Evolutionary conservation across 2,797 vertebrate genomes (phyloP), one percentile per base, ranked within the genome.

Genomic region (Fringilla coelebs): DNA sequence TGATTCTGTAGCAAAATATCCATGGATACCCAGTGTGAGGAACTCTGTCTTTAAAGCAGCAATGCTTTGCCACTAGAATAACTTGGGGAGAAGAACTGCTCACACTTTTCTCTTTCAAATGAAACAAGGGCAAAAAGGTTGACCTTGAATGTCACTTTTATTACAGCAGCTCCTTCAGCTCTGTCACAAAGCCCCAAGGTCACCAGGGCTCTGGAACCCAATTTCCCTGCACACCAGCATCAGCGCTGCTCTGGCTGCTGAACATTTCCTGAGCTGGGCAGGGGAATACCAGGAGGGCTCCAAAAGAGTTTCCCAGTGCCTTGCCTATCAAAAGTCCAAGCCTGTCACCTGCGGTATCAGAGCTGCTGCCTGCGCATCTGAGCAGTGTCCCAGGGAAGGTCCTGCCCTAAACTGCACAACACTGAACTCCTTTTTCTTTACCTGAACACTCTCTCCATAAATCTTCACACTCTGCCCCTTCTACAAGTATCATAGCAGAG

Each of bases 1-100:
- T n/a, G 13, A 89, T 85, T 85, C 78, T 60, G 34, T 72, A 74
- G 63, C 48, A 90, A 91, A 93, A 93, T 51, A 91, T 61, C 40
- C 38, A 28, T 41, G 19, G 48, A 85, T 58, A 49, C 7, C 46
- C 82, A 45, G 54, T 24, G 38, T 46, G 34, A 71, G 40, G 13
- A 74, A 36, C 11, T 62, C 43, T 60, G 77, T 49, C 84, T 86
- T 46, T n/a, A 38, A 66, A 70, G 58, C 45, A n/a, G 17, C 20
- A 58, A 49, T 9, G 48, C 54, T 63, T 71, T 94, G 84, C 45
- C 22, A 85, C 19, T 6, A 31, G 17, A 58, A 61, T 43, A 73
- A 78, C 51, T 18, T 25, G 3, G 49, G 38, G n/a, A 43, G 67
- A 92, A 12, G 45, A 95, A 62, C 13, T 60, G 31, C 65, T 70